Percentiles rank a stretch among this genome's conserved stretches.
Evolutionary conservation across 2,113 vertebrate species (phyloP).

Genomic region (Calyptommatus sinebrachiatus): DNA sequence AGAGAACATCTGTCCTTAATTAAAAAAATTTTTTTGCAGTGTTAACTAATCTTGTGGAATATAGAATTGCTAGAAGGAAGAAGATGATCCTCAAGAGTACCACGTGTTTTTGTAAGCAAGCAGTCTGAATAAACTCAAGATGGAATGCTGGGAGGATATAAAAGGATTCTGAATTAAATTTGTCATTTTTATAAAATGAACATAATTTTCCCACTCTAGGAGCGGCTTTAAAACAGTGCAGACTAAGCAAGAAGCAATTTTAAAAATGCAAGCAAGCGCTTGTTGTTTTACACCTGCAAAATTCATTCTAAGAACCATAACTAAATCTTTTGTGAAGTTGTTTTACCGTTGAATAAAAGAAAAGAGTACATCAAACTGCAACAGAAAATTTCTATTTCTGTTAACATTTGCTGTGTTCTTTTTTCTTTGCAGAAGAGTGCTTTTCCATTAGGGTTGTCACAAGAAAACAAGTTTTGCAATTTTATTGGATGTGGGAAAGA

Average conservation of each 20-base stretch:
- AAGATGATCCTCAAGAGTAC: background rate
- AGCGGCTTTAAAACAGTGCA: slow-evolving; percentile 14
- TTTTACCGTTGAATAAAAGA: too few relatives aligned
- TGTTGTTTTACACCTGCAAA: background rate
- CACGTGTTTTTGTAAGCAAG: slow-evolving; percentile 24
- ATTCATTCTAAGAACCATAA: background rate
- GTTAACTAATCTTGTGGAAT: slow-evolving; percentile 15
- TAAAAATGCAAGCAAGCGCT: background rate
- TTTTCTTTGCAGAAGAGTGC: too few relatives aligned
- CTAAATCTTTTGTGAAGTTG: background rate
- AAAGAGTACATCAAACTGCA: too few relatives aligned
- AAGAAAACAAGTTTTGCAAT: too few relatives aligned
- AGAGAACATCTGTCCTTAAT: slow-evolving; percentile 5
- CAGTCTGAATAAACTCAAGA: slow-evolving; percentile 12
- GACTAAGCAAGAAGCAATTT: slow-evolving; percentile 23
- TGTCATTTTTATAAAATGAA: slow-evolving; percentile 2
- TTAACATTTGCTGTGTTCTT: too few relatives aligned
- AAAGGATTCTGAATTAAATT: slow-evolving; percentile 12
- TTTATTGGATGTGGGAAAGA: too few relatives aligned
- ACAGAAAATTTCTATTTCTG: too few relatives aligned
- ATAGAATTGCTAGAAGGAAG: background rate
- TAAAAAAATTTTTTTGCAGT: slow-evolving; percentile 7
- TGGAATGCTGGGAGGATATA: rapidly evolving
- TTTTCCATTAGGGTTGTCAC: too few relatives aligned
- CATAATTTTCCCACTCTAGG: slow-evolving; percentile 11